phyloP scores from a whole-genome alignment of 2,113 vertebrate genomes.

The Perca flavescens region DNA sequence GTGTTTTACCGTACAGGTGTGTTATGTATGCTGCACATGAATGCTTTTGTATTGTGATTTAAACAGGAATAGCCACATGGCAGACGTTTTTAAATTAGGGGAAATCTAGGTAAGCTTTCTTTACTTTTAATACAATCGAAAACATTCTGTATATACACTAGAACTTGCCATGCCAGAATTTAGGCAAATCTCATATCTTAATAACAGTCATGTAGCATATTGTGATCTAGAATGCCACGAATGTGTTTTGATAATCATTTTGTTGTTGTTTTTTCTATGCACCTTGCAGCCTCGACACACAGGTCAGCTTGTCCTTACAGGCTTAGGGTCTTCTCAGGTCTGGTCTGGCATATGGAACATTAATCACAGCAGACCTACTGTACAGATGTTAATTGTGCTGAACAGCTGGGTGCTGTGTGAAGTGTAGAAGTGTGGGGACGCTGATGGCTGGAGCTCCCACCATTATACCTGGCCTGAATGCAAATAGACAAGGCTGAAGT shows the following conservation, averaged over 20 bases:
- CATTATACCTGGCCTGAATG: slow-evolving; percentile 34
- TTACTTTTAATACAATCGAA: background rate
- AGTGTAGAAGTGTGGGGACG: slow-evolving; percentile 12
- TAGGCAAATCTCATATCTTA: background rate
- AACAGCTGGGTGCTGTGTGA: slow-evolving; percentile 41
- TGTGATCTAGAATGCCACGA: background rate
- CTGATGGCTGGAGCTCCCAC: slow-evolving; percentile 10
- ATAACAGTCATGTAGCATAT: background rate
- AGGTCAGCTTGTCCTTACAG: slow-evolving; percentile 11
- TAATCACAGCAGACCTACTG: slow-evolving; percentile 18
- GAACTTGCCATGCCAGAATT: background rate
- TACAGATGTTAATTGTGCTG: slow-evolving; percentile 38
- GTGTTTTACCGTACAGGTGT: background rate
- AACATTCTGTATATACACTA: background rate
- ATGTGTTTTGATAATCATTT: background rate
- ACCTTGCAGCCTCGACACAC: background rate
- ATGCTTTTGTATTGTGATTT: background rate
- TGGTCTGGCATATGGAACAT: slow-evolving; percentile 1
- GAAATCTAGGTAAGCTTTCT: background rate
- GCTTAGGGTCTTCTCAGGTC: background rate
- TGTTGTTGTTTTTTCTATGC: background rate
- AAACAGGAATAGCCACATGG: background rate
- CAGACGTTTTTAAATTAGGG: background rate
- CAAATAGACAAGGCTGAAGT: slow-evolving; percentile 39
- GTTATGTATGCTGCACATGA: background rate